Evolutionary conservation across 2,113 vertebrate genomes (phyloP), one percentile per base, ranked within the genome.

Genomic region (Neotragus pygmaeus): DNA sequence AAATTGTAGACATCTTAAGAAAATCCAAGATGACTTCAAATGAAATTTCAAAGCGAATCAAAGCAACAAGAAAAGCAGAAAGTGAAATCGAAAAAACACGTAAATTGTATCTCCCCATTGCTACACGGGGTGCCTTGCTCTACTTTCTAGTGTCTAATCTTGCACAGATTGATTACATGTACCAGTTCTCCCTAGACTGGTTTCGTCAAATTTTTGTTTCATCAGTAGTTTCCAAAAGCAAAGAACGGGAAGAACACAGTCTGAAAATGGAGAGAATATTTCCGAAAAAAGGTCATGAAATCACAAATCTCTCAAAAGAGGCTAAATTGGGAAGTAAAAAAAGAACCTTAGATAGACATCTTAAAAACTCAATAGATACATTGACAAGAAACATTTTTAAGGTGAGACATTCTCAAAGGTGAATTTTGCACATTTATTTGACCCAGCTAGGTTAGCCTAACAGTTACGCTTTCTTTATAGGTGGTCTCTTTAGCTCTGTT

Each of bases 161-260:
- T 2, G 4, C 90, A 2, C 96, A 97, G 10, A 86, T 99, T 57
- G 97, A 97, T 70, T 93, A 93, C 53, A 98, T 98, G 98, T 99
- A 99, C 96, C 98, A 98, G 88, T 99, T 99, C 95, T 98, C 98
- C 23, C 92, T 99, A 23, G 95, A 98, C 28, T 99, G 98, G 98
- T 99, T 99, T 87, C 97, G 49, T 23, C 96, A 97, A 64, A 43
- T 96, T 16, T 99, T 99, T 91, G 82, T 97, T 45, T 94, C 78
- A 0, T 97, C 98, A 0, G 60, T 98, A 25, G 43, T 92, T 88
- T 75, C 88, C 81, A 62, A 77, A 36, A 49, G 10, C 83, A 86
- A 90, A 49, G 43, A 91, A 6, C 88, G 75, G 73, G 86, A 83
- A 84, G 91, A 83, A 17, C 25, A 0, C 14, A 21, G 55, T 39